phyloP scores from a whole-genome alignment of 2,888 invertebrate species.

The Lasioglossum morio region DNA sequence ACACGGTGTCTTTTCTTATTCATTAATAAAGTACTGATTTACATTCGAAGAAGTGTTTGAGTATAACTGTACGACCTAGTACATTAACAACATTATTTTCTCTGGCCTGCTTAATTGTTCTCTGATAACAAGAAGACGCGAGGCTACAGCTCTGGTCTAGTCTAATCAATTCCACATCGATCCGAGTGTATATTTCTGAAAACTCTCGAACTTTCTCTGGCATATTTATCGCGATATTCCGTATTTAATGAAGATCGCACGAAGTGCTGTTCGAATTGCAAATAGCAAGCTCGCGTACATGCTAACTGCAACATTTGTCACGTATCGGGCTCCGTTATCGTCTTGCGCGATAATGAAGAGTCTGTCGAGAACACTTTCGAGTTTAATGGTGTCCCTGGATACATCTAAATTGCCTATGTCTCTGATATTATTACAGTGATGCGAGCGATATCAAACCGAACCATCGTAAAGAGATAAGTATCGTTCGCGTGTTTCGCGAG shows the following conservation, averaged over 20 bases:
- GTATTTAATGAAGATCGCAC: constrained; percentile 6
- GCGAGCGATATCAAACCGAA: not conserved
- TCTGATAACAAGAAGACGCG: not conserved
- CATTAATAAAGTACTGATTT: not conserved
- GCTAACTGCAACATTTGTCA: constrained; percentile 25
- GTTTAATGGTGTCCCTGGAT: constrained; percentile 13
- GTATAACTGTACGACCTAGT: no score
- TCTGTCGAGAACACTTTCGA: constrained; percentile 16
- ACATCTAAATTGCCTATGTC: constrained; percentile 9
- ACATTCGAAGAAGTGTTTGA: no score
- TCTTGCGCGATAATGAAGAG: constrained; percentile 17
- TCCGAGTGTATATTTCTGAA: not conserved
- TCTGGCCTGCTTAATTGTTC: not conserved
- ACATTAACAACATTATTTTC: no score
- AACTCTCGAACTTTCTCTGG: not conserved
- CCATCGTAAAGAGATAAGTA: not conserved
- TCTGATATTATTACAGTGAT: not conserved
- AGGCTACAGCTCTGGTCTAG: no score
- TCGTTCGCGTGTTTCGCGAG: not conserved
- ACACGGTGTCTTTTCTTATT: not conserved
- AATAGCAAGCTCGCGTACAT: constrained; percentile 6
- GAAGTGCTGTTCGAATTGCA: constrained; percentile 4
- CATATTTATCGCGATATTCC: not conserved
- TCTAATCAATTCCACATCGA: not conserved
- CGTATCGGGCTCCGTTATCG: constrained; percentile 21